Evolutionary conservation across 2,113 vertebrate genomes (phyloP).

Genomic region (Pseudorectes ferrugineus): DNA sequence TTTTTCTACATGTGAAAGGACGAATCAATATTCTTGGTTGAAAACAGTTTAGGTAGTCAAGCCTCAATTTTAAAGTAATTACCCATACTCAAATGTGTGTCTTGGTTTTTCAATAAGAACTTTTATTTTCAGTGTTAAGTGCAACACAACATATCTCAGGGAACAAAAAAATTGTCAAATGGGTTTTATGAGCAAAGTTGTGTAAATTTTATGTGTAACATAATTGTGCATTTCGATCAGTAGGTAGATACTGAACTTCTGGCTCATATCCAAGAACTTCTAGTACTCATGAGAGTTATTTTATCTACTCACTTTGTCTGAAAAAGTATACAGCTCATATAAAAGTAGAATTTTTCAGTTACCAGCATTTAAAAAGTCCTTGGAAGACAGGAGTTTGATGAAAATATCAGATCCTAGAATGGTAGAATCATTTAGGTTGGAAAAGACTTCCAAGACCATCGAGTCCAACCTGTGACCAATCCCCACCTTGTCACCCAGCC

Average conservation of each 20-base stretch:
- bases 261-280: not conserved
- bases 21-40: not conserved
- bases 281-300: not conserved
- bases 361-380: not conserved
- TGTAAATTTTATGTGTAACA: not conserved
- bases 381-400: not conserved
- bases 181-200: not conserved
- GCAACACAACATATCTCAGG: not conserved
- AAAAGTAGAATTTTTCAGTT: not conserved
- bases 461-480: rapidly evolving
- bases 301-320: not conserved
- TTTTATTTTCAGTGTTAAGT: not conserved
- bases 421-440: not conserved
- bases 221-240: not conserved
- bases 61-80: not conserved
- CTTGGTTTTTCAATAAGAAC: not conserved
- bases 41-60: not conserved
- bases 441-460: rapidly evolving
- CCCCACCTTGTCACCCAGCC: not conserved
- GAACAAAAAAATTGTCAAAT: not conserved
- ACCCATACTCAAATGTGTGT: not conserved
- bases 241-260: not conserved
- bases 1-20: not conserved
- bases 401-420: not conserved
- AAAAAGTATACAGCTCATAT: not conserved